Evolutionary conservation across 2,888 invertebrate species (phyloP), one percentile per base, ranked within the genome.

Genomic region (Cotesia congregata): DNA sequence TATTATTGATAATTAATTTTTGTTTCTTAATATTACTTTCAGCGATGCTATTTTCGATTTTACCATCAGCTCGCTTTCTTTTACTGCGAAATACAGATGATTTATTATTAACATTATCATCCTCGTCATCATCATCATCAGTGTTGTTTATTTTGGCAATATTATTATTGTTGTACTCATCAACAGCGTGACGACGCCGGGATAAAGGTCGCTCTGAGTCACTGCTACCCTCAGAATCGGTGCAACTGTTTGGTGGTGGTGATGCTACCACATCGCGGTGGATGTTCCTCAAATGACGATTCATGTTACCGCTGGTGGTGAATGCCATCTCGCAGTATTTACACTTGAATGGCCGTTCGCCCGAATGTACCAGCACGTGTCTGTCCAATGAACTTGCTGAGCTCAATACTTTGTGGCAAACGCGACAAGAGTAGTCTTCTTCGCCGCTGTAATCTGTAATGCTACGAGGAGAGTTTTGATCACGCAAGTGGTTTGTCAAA

Each of bases 301-400:
- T 95, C 95, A 96, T 95, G 89, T 95, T 96, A 39, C 95, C 95
- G 88, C 95, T 96, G 12, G 95, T 95, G 59, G 95, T 95, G 89
- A 96, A 96, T 62, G 95, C 93, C 89, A 95, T 93, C 75, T 93
- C 93, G 89, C 96, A 96, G 83, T 93, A 92, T 85, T 93, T 93
- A 88, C 96, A 96, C 84, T 93, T 93, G 89, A 95, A 96, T 1
- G 95, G 95, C 7, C 95, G 91, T 85, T 95, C 95, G 15, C 95
- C 95, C 61, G 94, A 94, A 88, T 96, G 96, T 2, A 95, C 94
- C 76, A 95, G 90, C 83, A 95, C 94, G 90, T 96, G 96, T 40
- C 95, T 91, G 86, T 96, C 95, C 82, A 95, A 90, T 67, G 95
- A 95, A 80, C 94, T 94, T 83, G 94, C 94, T 5, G 95, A 95